Evolutionary conservation across 2,113 vertebrate species (phyloP), one percentile per base, ranked within the genome.

Genomic region (Numenius arquata): DNA sequence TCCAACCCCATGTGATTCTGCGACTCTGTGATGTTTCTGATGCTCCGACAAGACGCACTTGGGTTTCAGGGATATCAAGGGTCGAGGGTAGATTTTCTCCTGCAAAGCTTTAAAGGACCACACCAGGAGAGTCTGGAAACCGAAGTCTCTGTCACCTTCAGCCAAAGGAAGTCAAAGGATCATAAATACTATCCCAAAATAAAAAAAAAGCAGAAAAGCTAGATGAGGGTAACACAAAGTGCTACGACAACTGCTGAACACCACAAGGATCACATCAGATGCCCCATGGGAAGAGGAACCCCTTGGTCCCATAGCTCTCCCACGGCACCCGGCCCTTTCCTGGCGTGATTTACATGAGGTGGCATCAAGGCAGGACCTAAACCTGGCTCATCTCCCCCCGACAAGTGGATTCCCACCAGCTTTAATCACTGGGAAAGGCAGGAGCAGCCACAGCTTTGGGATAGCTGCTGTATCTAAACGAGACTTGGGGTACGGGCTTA

Each of bases 51-150:
- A 95, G 89, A 96, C 15, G 63, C 12, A 18, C 47, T 88, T 47
- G 45, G 71, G 67, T 73, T 96, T 89, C 8, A 22, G 85, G 83
- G 78, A 71, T 77, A 86, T 91, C 95, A 91, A 76, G 56, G 47
- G 67, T 89, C 50, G 56, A 92, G 27, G 73, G 50, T 23, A 20
- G 65, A 34, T 73, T 93, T 95, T 91, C 84, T 73, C 27, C 25
- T 27, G 41, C 27, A 7, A 38, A 85, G 68, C 22, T 67, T 61
- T 19, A n/a, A 87, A 94, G 62, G 47, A 90, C 52, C 56, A 43
- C 32, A 29, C 9, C 4, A 38, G 25, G 50, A 9, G 11, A 71
- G 91, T 13, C 14, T 21, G 62, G 40, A 32, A 36, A 67, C 20
- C 2, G 8, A 76, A 89, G 38, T 25, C 13, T 50, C 41, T 38